These are phyloP conservation scores for Neodontobutis hainanensis DNA, from an alignment of 2,113 vertebrate species.

Conservation along the genomic window DNA sequence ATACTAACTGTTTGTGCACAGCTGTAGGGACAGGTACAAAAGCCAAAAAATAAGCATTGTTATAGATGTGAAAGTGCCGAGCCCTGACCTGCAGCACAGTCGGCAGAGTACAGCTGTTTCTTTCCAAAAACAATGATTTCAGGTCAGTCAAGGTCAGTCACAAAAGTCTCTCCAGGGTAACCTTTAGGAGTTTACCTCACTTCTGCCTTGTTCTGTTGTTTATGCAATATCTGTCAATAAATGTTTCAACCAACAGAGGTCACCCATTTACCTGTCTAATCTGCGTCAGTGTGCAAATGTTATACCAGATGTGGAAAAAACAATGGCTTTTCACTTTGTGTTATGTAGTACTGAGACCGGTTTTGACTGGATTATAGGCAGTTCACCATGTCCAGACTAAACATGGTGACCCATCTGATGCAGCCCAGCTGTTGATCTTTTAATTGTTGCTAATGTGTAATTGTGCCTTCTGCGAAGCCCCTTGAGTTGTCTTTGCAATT, in stretches of 20 bases:
- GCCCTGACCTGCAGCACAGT: constrained; percentile 39
- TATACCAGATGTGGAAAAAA: not conserved
- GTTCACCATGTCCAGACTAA: too few species aligned
- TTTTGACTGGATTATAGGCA: not conserved
- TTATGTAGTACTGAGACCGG: not conserved
- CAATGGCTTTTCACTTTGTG: not conserved
- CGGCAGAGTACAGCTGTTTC: constrained; percentile 5
- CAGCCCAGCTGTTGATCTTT: too few species aligned
- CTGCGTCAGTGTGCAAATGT: not conserved
- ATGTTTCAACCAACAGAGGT: not conserved
- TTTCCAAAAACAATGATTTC: constrained; percentile 35
- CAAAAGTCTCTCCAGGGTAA: constrained; percentile 31
- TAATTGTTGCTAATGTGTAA: too few species aligned
- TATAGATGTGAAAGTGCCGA: constrained; percentile 32
- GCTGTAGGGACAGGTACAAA: constrained; percentile 8
- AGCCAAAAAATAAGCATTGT: constrained; percentile 38
- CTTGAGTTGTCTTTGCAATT: too few species aligned
- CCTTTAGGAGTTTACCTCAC: constrained; percentile 6
- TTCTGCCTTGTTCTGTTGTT: constrained; percentile 25
- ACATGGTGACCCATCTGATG: too few species aligned
- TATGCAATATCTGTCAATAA: constrained; percentile 4
- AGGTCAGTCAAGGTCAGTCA: constrained; percentile 19
- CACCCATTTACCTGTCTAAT: not conserved
- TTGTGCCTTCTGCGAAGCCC: too few species aligned
- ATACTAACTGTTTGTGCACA: constrained; percentile 20